Evolutionary conservation across 2,113 vertebrate genomes (phyloP).

Genomic region (Nothoprocta perdicaria): DNA sequence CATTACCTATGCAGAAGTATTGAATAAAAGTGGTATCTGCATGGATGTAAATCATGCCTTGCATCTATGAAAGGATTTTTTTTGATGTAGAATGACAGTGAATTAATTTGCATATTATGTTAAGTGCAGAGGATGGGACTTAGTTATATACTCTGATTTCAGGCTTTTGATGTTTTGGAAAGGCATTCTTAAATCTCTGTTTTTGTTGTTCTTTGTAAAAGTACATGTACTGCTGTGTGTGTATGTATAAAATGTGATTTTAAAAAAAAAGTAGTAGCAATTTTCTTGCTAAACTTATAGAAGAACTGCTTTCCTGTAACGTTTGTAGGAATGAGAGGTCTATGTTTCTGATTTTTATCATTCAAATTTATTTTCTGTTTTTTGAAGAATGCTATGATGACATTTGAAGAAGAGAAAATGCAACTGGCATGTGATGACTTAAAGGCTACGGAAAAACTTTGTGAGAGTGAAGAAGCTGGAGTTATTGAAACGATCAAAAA

Average conservation of each 20-base stretch:
- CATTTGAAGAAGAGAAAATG: constrained; percentile 99
- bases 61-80: not conserved
- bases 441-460: constrained; percentile 94
- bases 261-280: not conserved
- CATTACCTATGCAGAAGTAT: not conserved
- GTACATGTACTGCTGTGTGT: not conserved
- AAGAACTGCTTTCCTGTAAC: not conserved
- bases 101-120: not conserved
- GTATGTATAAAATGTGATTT: not conserved
- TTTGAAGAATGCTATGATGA: constrained; percentile 97
- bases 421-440: constrained; percentile 95
- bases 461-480: constrained; percentile 93
- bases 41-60: not conserved
- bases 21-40: not conserved
- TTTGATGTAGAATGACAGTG: not conserved
- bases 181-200: not conserved
- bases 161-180: not conserved
- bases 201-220: not conserved
- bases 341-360: not conserved
- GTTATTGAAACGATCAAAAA: constrained; percentile 98
- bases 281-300: not conserved
- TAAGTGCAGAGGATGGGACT: not conserved
- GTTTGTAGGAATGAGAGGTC: not conserved
- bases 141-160: not conserved
- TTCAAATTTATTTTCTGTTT: constrained; percentile 15